Conservation (phyloP, 1,140 invertebrate genomes). For the Kradibia gibbosae region DNA sequence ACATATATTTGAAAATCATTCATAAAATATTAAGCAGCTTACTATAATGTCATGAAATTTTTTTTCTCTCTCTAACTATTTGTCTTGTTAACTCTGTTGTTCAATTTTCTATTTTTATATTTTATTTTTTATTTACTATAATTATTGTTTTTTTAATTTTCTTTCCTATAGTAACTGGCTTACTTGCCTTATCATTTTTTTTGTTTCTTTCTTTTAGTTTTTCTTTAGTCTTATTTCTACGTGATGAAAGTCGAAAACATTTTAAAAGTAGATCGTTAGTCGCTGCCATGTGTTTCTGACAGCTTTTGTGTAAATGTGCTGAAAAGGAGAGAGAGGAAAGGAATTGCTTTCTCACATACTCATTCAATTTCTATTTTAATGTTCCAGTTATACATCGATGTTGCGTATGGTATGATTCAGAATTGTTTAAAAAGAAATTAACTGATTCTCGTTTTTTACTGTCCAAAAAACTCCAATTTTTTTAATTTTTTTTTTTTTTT, state of each 20-base stretch:
- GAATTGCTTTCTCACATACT: conserved; percentile 48
- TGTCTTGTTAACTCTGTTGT: background rate
- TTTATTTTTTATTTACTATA: background rate
- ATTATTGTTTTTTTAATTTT: conserved; percentile 25
- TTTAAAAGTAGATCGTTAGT: conserved; percentile 49
- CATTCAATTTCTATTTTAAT: conserved; percentile 50
- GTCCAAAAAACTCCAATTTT: too few relatives aligned
- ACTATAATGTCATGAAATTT: too few relatives aligned
- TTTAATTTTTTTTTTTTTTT: too few relatives aligned
- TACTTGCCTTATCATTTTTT: background rate
- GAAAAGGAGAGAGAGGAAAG: conserved; percentile 1
- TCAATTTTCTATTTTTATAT: background rate
- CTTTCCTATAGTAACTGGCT: background rate
- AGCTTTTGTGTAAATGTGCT: conserved; percentile 6
- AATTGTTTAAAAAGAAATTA: conserved; percentile 42
- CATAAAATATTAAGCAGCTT: too few relatives aligned
- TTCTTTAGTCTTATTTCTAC: background rate
- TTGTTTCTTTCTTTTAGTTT: background rate
- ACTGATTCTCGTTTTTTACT: conserved; percentile 20
- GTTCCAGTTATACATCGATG: conserved; percentile 25
- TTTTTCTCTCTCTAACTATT: background rate
- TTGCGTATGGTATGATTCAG: background rate
- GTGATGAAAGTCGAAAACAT: conserved; percentile 25
- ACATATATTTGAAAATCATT: too few relatives aligned
- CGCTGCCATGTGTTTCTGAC: conserved; percentile 39